Evolutionary conservation across 2,888 invertebrate species (phyloP).

Genomic region (Pediacus dermestoides): DNA sequence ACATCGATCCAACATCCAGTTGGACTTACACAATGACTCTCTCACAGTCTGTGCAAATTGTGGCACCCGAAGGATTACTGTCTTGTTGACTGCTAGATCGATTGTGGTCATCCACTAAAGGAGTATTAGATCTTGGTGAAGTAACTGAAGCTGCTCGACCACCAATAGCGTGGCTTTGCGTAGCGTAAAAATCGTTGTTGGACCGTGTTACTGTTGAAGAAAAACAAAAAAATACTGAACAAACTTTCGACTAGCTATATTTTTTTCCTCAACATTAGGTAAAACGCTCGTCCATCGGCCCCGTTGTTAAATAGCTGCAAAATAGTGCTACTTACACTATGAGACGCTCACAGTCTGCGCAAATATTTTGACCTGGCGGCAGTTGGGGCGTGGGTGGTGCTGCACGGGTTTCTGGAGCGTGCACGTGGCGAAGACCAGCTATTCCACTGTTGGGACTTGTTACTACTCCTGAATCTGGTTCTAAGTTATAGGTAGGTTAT

Average conservation of each 20-base stretch:
- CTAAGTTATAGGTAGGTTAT: conserved; percentile 20
- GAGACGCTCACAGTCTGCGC: conserved; percentile 94
- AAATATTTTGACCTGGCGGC: conserved; percentile 87
- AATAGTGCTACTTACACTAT: conserved; percentile 81
- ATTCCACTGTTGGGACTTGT: conserved; percentile 50
- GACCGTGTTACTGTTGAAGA: conserved; percentile 43
- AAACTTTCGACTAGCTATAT: conserved; percentile 2
- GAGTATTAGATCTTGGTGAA: too few relatives aligned
- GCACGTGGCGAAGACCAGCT: conserved; percentile 68
- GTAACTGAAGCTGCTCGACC: conserved; percentile 61
- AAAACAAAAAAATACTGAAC: conserved; percentile 11
- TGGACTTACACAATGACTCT: conserved; percentile 82
- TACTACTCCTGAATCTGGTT: conserved; percentile 52
- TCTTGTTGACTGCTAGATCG: conserved; percentile 32
- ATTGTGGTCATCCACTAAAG: conserved; percentile 37
- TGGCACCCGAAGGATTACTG: conserved; percentile 51
- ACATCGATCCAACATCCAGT: conserved; percentile 37
- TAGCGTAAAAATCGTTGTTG: conserved; percentile 62
- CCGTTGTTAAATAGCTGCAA: conserved; percentile 10
- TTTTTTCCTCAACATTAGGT: background rate
- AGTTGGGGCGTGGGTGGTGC: conserved; percentile 68
- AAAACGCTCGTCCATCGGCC: conserved; percentile 7
- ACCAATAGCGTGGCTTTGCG: conserved; percentile 73
- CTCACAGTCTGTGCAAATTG: conserved; percentile 80
- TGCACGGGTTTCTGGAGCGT: conserved; percentile 64